Conservation (phyloP, 2,888 invertebrate genomes). For the Leucophora obtusa region DNA sequence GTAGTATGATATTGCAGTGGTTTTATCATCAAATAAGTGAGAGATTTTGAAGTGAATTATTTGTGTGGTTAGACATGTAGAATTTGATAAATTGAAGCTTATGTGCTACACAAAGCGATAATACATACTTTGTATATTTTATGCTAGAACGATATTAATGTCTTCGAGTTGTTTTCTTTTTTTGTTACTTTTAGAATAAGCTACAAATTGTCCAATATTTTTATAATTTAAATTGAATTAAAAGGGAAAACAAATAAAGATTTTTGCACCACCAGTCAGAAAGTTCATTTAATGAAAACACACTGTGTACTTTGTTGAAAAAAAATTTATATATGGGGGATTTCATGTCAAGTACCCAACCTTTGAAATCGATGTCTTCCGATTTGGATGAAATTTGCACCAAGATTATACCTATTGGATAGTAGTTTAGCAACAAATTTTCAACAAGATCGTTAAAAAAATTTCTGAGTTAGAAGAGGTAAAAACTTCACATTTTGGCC, state of each 20-base stretch:
- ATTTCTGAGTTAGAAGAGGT: too few species aligned
- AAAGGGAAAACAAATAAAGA: not conserved
- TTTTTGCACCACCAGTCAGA: constrained; percentile 1
- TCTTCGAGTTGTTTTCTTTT: not conserved
- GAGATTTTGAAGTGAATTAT: constrained; percentile 47
- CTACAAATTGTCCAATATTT: too few species aligned
- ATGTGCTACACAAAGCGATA: constrained; percentile 22
- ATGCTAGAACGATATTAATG: not conserved
- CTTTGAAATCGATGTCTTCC: too few species aligned
- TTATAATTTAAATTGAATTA: not conserved
- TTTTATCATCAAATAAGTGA: not conserved
- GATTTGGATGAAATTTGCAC: too few species aligned
- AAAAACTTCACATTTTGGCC: too few species aligned
- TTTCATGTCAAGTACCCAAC: too few species aligned
- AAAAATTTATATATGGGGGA: too few species aligned
- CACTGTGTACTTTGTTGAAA: not conserved
- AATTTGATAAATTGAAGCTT: constrained; percentile 53
- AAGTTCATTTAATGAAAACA: constrained; percentile 14
- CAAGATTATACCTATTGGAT: too few species aligned
- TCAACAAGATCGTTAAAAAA: too few species aligned
- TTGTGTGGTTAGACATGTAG: constrained; percentile 35
- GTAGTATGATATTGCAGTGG: not conserved
- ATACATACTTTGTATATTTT: constrained; percentile 18
- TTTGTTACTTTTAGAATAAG: not conserved
- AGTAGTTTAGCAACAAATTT: too few species aligned